Base-by-base conservation (phyloP, 2,888 invertebrate genomes). In the Mycalesis mineus region DNA sequence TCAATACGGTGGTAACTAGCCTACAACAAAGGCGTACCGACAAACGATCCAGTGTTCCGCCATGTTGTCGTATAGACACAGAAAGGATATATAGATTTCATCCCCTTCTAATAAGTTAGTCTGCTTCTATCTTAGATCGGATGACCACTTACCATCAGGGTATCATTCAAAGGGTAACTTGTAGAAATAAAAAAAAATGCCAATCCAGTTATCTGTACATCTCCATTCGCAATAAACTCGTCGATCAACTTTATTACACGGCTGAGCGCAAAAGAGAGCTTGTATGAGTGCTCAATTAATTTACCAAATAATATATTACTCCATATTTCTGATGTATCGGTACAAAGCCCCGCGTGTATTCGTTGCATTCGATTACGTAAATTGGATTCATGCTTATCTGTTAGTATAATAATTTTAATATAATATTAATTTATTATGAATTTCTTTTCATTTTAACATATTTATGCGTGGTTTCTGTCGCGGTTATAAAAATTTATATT, bases 241-340 rank as follows among this genome's bases (percentile, higher is more conserved):
- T 15, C 14, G 33, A 29, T 31, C 31, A 6, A 33, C 33, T 33
- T 33, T 47, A 17, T 47, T 17, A 36, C 11, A 33, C 47, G 47
- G 33, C 11, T 53, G 36, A 42, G 36, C 36, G 42, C 36, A 44
- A 42, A 53, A 41, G 52, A 53, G 52, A 33, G 15, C 36, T 22
- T n/a, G 5, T 22, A 36, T 11, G 33, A 52, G 33, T 33, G 42
- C 31, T 49, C 55, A 55, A 55, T 56, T 56, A 56, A 44, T 56
- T 56, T 36, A 42, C 50, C 22, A 15, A 56, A 17, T 52, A 52
- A 52, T 51, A 51, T 39, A 39, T 39, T 52, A 41, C 42, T 36
- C 22, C 52, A 52, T 56, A 50, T 44, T 42, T 56, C 54, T 54
- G 54, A 54, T 54, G 47, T 54, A 54, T 54, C 49, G 49, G 33